These are phyloP conservation scores for Dinomys branickii DNA, from an alignment of 2,113 vertebrate genomes.

Conservation along the genomic window DNA sequence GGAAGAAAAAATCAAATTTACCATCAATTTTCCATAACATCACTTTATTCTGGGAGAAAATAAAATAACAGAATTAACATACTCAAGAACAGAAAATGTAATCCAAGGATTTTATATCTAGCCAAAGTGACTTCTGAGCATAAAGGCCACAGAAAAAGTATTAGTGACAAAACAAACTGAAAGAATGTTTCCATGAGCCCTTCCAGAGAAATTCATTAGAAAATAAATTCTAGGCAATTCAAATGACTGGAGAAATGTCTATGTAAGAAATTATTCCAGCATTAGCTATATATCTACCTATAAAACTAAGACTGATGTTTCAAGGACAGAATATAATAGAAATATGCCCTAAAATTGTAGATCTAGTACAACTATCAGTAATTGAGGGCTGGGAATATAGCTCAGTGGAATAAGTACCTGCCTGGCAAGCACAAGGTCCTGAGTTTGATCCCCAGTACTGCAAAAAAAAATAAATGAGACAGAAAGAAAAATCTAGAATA, in stretches of 20 bases:
- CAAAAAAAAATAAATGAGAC: no score
- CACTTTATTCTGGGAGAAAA: slow-evolving; percentile 37
- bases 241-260: slow-evolving; percentile 6
- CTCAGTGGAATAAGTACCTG: no score
- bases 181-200: slow-evolving; percentile 1
- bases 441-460: no score
- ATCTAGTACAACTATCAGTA: slow-evolving; percentile 10
- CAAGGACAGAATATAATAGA: not conserved
- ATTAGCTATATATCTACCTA: slow-evolving; percentile 23
- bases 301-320: slow-evolving; percentile 1
- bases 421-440: no score
- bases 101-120: slow-evolving; percentile 42
- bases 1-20: slow-evolving; percentile 21
- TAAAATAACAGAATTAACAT: slow-evolving; percentile 41
- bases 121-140: slow-evolving; percentile 35
- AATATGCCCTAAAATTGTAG: not conserved
- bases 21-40: slow-evolving; percentile 2
- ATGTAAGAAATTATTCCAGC: not conserved
- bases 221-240: slow-evolving; percentile 34
- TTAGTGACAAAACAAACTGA: slow-evolving; percentile 15
- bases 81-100: slow-evolving; percentile 9
- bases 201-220: slow-evolving; percentile 18
- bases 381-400: no score
- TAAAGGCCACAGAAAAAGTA: slow-evolving; percentile 25
- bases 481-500: not conserved